A percentile compares a stretch with the other conserved stretches of the same genome.
phyloP scores from a whole-genome alignment of 2,113 vertebrate species.

The Myocastor coypus region DNA sequence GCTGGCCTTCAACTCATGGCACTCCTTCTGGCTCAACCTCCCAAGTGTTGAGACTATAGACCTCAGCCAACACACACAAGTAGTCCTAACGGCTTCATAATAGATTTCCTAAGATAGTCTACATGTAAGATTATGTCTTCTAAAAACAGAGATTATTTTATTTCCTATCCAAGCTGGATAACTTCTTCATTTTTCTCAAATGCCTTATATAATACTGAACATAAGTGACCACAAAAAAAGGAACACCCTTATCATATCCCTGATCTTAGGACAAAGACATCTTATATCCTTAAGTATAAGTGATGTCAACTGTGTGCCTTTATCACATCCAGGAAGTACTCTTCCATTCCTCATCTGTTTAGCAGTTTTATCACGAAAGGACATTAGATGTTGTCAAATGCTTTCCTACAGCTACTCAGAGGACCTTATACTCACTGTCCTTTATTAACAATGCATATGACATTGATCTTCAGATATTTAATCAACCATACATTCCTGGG shows the following conservation, averaged over 20 bases:
- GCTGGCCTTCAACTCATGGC: not conserved
- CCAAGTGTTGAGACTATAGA: not conserved
- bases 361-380: conserved; percentile 8
- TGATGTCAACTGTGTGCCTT: not conserved
- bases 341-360: conserved; percentile 22
- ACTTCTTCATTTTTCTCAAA: conserved; percentile 19
- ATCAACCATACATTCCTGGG: not conserved
- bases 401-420: conserved; percentile 21
- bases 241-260: not conserved
- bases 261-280: not conserved
- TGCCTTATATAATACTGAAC: not conserved
- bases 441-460: not conserved
- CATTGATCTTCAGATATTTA: not conserved
- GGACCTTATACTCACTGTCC: not conserved
- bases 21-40: not conserved
- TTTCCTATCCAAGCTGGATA: not conserved
- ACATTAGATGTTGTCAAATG: not conserved
- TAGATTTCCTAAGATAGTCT: not conserved
- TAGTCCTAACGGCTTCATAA: not conserved
- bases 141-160: conserved; percentile 16
- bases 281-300: not conserved
- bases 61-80: not conserved
- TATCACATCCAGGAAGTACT: not conserved
- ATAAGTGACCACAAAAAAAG: not conserved
- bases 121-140: not conserved